Evolutionary conservation across 2,888 invertebrate genomes (phyloP), one percentile per base, ranked within the genome.

Genomic region (Nephrocerus scutellatus): DNA sequence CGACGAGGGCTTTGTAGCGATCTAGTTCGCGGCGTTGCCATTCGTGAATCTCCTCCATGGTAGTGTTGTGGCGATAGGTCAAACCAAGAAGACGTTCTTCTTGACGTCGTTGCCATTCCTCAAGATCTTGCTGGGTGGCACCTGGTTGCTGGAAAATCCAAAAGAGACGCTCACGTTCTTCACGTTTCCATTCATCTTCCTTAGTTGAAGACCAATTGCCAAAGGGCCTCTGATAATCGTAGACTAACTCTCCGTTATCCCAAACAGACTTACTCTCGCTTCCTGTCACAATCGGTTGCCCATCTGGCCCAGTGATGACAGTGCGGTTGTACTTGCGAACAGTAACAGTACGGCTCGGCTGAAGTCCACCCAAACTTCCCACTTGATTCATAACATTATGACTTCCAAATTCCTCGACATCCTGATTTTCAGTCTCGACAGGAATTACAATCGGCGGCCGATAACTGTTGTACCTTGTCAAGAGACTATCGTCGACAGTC

Each of bases 141-240:
- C 44, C 37, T 1, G 46, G 51, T 8, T 50, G 47, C 14, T 51
- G 51, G 35, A 67, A 45, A 18, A 59, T 52, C 66, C 66, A 66
- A 33, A 62, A 66, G 30, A 66, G 55, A 9, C 56, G 58, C 35
- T 66, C 66, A 16, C 67, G 60, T 44, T 66, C 66, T 30, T 60
- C 58, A 3, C 60, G 58, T 43, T 66, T 63, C 66, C 66, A 66
- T 9, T 57, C 55, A 20, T 63, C 67, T 20, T 62, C 63, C 5
- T 53, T 52, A 0, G 61, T 53, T 18, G 52, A 51, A 1, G 54
- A 38, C 15, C 55, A 45, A 7, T 56, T 57, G 0, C 63, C 67
- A 20, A 66, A 63, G 1, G 65, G 67, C 12, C 49, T 52, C 15
- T 47, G 53, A 10, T 52, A 49, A 21, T 66, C 59, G 15, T 58